Percentiles rank a stretch among this genome's conserved stretches.
phyloP scores from a whole-genome alignment of 2,797 vertebrate species.

The Gallinago stenura region DNA sequence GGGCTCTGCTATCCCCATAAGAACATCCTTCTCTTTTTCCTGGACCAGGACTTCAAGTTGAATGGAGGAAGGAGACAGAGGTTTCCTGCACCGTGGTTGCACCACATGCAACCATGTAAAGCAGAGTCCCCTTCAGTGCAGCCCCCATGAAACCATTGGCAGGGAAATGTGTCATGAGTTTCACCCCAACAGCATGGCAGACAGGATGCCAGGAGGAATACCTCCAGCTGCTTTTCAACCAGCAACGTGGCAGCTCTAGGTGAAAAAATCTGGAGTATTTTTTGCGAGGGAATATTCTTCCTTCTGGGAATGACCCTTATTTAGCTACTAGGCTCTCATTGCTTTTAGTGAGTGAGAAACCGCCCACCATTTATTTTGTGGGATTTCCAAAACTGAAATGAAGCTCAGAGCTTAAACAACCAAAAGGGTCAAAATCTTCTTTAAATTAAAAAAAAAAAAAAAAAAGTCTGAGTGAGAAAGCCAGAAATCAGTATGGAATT shows the following conservation, averaged over 20 bases:
- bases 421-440: not conserved
- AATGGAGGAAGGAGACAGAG: not conserved
- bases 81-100: fast-evolving
- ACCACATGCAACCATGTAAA: no score
- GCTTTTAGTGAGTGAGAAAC: not conserved
- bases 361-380: not conserved
- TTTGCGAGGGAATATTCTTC: not conserved
- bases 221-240: not conserved
- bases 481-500: not conserved
- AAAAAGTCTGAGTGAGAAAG: not conserved
- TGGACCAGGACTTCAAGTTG: not conserved
- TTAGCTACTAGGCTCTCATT: not conserved
- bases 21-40: not conserved
- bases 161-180: not conserved
- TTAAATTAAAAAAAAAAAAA: not conserved
- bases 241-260: not conserved
- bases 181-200: not conserved
- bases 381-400: not conserved
- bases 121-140: not conserved
- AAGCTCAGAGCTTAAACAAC: not conserved
- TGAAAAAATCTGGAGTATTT: not conserved
- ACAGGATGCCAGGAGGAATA: not conserved
- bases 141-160: not conserved
- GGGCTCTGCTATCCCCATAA: not conserved
- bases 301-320: not conserved